Conservation (phyloP, 2,888 invertebrate genomes). For the Andrena dorsata region DNA sequence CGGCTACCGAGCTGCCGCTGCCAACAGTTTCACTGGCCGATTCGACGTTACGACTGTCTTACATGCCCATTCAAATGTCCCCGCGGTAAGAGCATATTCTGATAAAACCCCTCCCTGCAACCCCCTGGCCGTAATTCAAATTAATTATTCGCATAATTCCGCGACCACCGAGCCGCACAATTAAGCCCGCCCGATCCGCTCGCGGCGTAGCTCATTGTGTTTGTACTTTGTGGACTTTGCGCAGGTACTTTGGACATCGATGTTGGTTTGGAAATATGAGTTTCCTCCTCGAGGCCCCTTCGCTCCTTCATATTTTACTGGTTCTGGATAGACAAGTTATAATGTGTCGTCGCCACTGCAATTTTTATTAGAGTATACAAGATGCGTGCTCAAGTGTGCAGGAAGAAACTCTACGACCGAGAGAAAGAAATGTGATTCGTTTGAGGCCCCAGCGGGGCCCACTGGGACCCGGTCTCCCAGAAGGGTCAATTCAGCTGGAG, state of each 20-base stretch:
- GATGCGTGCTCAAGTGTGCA: background rate
- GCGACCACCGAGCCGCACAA: slow-evolving; percentile 14
- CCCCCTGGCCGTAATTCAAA: slow-evolving; percentile 71
- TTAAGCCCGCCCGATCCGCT: slow-evolving; percentile 15
- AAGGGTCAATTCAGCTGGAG: slow-evolving; percentile 17
- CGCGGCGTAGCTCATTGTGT: slow-evolving; percentile 6
- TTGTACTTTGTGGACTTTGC: background rate
- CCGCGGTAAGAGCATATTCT: slow-evolving; percentile 73
- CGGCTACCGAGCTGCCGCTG: slow-evolving; percentile 27
- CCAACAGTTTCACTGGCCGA: slow-evolving; percentile 47
- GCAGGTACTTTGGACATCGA: background rate
- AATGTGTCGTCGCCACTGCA: too few species aligned
- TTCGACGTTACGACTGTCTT: slow-evolving; percentile 69
- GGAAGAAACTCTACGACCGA: background rate
- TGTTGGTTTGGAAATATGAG: background rate
- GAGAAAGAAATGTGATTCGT: slow-evolving; percentile 32
- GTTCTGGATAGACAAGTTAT: background rate
- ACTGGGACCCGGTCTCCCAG: background rate
- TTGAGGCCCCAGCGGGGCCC: background rate
- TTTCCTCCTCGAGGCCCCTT: background rate
- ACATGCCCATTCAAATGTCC: slow-evolving; percentile 77
- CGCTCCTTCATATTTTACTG: background rate
- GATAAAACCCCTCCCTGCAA: slow-evolving; percentile 66
- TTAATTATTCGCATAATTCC: slow-evolving; percentile 80
- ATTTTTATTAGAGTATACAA: background rate